Base-by-base conservation (phyloP, 2,888 invertebrate species). In the Zaprionus obscuricornis region DNA sequence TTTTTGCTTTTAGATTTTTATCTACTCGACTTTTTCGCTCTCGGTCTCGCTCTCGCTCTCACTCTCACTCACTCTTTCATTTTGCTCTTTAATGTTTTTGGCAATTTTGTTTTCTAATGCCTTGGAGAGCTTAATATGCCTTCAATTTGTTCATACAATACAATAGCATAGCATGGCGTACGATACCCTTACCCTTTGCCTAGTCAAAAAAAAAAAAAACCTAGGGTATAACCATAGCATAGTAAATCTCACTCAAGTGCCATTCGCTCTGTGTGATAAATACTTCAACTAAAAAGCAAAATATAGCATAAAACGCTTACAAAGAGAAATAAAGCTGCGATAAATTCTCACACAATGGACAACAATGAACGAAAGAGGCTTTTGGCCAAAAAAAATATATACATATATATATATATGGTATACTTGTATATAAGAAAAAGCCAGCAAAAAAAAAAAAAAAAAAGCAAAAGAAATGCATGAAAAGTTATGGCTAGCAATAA, bases 401-500 rank as follows among this genome's bases (percentile, higher is more conserved):
- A n/a, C n/a, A n/a, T n/a, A n/a, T n/a, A n/a, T n/a, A n/a, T n/a
- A n/a, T n/a, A n/a, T n/a, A n/a, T n/a, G n/a, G n/a, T n/a, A n/a
- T n/a, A n/a, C n/a, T n/a, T n/a, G 11, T 7, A n/a, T 11, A 26
- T 10, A 60, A 33, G n/a, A 47, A 40, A 8, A 68, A 14, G 37
- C n/a, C n/a, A 18, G 26, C 16, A 31, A 37, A 43, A 50, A 40
- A n/a, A 40, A 26, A 29, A 11, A 22, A 3, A 31, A 27, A 43
- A 22, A 57, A 50, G 33, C 22, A 36, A 39, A 51, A 13, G 22
- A 54, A 54, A 52, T 42, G 67, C 74, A 63, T 55, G n/a, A 42
- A 66, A 79, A 79, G 62, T 82, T 78, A 85, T 85, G 78, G 68
- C 2, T 36, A 33, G 65, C 62, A 63, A 82, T 78, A 82, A 62